Base-by-base conservation (phyloP, 2,113 vertebrate species). In the Cryptoleucopteryx plumbea region DNA sequence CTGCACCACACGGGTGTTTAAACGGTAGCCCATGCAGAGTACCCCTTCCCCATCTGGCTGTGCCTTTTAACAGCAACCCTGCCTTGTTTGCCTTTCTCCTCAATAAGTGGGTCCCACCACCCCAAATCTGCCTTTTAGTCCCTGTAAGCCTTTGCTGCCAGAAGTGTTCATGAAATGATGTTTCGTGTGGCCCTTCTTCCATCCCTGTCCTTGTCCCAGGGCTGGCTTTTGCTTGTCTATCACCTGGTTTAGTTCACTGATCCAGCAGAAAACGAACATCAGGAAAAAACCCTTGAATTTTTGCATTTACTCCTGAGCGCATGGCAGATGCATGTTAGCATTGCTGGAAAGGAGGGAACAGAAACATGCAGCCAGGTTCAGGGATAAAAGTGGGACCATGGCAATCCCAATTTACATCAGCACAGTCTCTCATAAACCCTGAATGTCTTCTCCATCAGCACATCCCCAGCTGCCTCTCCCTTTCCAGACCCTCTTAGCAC, bases 301-400 rank as follows among this genome's bases (percentile, higher is more conserved):
- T 29, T 0, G 7, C 6, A 2, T 71, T 83, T 43, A 34, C 36
- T 13, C 36, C 71, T 5, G 32, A 43, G 31, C 0, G 0, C 7
- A 0, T 6, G 62, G 83, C 15, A 65, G 32, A 34, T 3, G 22
- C 1, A 5, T 6, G n/a, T 50, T 9, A 45, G 38, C 42, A 1
- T 23, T 10, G 38, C 45, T n/a, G 42, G 62, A 62, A 71, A 29
- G 43, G n/a, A 43, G 38, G 58, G 59, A 50, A 43, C 1, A 53
- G 61, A 68, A 73, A 3, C 21, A 13, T 0, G 0, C 31, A 11
- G 32, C 29, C 75, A 45, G 5, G 7, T n/a, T 13, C 2, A 3
- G 48, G 32, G 43, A 26, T 32, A 65, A 55, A 78, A 2, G n/a
- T 27, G 62, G 81, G 52, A 75, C 18, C 13, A 71, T 8, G 10